Evolutionary conservation across 2,113 vertebrate species (phyloP).

Genomic region (Fregetta grallaria): DNA sequence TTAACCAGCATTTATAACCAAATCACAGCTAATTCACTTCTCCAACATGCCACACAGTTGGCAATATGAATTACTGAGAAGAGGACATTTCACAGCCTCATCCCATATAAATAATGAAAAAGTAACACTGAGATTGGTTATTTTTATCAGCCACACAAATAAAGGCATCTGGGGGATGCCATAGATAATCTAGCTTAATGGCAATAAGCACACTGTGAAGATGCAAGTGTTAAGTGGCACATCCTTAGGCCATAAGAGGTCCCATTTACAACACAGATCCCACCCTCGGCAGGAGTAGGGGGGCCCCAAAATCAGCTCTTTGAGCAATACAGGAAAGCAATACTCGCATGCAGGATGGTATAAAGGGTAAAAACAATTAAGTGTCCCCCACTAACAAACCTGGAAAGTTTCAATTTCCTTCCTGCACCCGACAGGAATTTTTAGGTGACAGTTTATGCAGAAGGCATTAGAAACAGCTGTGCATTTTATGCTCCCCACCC

Average conservation of each 20-base stretch:
- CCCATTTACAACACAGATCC: not conserved
- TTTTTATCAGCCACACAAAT: not conserved
- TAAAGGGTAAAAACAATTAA: not conserved
- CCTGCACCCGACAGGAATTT: not conserved
- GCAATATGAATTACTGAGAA: not conserved
- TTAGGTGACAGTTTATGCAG: not conserved
- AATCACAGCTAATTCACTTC: not conserved
- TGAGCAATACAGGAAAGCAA: not conserved
- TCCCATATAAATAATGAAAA: not conserved
- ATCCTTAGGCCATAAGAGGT: not conserved
- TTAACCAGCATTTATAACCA: not conserved
- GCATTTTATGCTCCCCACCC: not conserved
- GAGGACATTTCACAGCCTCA: not conserved
- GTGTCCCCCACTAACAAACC: not conserved
- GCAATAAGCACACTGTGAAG: not conserved
- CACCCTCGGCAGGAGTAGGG: rapidly evolving
- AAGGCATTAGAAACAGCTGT: not conserved
- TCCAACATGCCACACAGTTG: not conserved
- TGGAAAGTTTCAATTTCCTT: not conserved
- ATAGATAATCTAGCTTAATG: not conserved
- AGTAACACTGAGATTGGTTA: not conserved
- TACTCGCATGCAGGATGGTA: not conserved
- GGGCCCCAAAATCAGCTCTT: not conserved
- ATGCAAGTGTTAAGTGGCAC: not conserved
- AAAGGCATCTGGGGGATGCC: not conserved